Percentiles rank a stretch among this genome's conserved stretches.
Conservation (phyloP, 2,888 invertebrate species). For the Euzophera pinguis region DNA sequence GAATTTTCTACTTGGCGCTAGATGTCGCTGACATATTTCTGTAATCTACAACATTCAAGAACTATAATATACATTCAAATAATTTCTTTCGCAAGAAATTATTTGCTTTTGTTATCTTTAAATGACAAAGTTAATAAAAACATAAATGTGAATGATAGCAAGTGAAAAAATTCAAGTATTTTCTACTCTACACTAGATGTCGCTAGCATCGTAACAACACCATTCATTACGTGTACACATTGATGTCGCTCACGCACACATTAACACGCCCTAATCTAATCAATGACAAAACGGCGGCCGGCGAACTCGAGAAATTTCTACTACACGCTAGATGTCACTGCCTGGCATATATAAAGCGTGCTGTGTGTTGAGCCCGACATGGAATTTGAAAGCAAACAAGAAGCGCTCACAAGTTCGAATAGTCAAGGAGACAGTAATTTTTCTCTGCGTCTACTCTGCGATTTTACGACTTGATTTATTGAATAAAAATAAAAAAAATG, state of each 20-base stretch:
- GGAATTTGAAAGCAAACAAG: conserved; percentile 30
- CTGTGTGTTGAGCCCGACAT: conserved; percentile 15
- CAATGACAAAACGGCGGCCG: neutral
- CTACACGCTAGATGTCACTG: conserved; percentile 48
- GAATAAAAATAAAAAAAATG: conserved; percentile 31
- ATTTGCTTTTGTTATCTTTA: no score
- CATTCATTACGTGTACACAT: neutral
- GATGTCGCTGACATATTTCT: neutral
- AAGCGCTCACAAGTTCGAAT: conserved; percentile 23
- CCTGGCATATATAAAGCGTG: conserved; percentile 32
- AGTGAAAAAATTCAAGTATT: conserved; percentile 7
- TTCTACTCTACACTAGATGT: conserved; percentile 34
- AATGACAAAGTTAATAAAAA: no score
- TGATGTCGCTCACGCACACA: neutral
- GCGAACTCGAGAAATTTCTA: conserved; percentile 32
- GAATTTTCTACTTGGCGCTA: no score
- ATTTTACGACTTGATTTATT: neutral
- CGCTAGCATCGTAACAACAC: conserved; percentile 23
- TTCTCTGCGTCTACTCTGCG: neutral
- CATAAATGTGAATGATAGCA: no score
- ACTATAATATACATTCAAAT: no score
- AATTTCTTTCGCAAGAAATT: no score
- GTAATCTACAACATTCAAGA: no score
- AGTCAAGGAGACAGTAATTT: neutral
- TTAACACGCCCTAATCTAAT: no score